Base-by-base conservation (phyloP, 2,113 vertebrate genomes). In the Malaclemys terrapin region DNA sequence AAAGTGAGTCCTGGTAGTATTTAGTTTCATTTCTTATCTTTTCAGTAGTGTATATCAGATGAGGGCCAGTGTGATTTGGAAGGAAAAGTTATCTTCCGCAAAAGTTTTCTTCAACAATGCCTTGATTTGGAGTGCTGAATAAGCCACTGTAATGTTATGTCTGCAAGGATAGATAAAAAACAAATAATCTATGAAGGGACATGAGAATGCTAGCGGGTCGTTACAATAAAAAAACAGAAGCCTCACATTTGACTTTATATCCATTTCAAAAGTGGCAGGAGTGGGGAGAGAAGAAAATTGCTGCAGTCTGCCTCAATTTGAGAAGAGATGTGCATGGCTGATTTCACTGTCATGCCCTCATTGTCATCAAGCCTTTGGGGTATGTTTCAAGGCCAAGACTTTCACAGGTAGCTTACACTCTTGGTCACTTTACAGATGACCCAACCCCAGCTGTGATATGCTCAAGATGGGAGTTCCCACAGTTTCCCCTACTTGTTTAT, bases 121-220 rank as follows among this genome's bases (percentile, higher is more conserved):
- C 98, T 96, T 90, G 98, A 98, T 88, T 99, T 99, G 88, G 98
- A 99, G 97, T 99, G 98, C 96, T 99, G 99, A 98, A 99, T 99
- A 97, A 99, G 98, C 98, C 98, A 99, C 85, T 99, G 98, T 97
- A 99, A 98, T 91, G 98, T 98, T 96, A 99, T 99, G 87, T 95
- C 96, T 98, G 97, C 87, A 96, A 96, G 25, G 65, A 96, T 0
- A 97, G 84, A 97, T n/a, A 93, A 92, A 95, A 95, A 86, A 93
- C 95, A 65, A 94, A 29, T 54, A 91, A 27, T 13, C 42, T 82
- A 38, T 5, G 82, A 69, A 84, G 85, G 54, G 69, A 80, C 19
- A 91, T 57, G 1, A 75, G 25, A 89, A 80, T 72, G 84, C 8
- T 42, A 97, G 31, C 6, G 93, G 27, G 29, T 79, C 80, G 89